Evolutionary conservation across 1,140 invertebrate genomes (phyloP).

Genomic region (Venturia canescens): DNA sequence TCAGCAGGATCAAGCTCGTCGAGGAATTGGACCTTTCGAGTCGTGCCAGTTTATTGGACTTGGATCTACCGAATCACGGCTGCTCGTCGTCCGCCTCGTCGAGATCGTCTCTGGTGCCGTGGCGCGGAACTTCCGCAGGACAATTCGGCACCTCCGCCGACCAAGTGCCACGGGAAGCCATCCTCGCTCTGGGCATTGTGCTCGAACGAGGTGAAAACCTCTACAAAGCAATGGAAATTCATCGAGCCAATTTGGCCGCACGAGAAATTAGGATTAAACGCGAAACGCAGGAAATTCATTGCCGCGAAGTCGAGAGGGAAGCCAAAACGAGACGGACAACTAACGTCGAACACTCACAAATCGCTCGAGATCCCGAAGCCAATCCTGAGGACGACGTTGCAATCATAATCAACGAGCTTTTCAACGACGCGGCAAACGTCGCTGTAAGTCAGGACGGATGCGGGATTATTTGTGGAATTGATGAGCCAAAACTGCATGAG

Average conservation of each 20-base stretch:
- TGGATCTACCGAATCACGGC: not conserved
- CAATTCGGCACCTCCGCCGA: not conserved
- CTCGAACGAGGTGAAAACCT: conserved; percentile 53
- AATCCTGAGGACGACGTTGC: not conserved
- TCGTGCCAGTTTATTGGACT: too few species aligned
- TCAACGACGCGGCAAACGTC: not conserved
- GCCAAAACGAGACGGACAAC: not conserved
- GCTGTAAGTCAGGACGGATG: not conserved
- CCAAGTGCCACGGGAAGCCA: conserved; percentile 45
- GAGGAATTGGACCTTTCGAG: not conserved
- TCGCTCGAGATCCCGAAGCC: not conserved
- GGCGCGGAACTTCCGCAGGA: conserved; percentile 5
- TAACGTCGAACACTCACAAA: not conserved
- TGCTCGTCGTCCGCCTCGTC: conserved; percentile 6
- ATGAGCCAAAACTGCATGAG: not conserved
- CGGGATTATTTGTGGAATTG: not conserved
- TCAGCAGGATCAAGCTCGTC: not conserved
- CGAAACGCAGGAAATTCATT: not conserved
- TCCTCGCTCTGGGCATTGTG: conserved; percentile 53
- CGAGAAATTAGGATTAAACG: conserved; percentile 27
- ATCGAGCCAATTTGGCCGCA: conserved; percentile 44
- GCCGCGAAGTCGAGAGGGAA: not conserved
- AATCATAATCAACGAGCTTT: not conserved
- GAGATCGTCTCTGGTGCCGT: conserved; percentile 14
- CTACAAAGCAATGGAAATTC: conserved; percentile 52